Base-by-base conservation (phyloP, 2,113 vertebrate species). In the Oryzias javanicus region DNA sequence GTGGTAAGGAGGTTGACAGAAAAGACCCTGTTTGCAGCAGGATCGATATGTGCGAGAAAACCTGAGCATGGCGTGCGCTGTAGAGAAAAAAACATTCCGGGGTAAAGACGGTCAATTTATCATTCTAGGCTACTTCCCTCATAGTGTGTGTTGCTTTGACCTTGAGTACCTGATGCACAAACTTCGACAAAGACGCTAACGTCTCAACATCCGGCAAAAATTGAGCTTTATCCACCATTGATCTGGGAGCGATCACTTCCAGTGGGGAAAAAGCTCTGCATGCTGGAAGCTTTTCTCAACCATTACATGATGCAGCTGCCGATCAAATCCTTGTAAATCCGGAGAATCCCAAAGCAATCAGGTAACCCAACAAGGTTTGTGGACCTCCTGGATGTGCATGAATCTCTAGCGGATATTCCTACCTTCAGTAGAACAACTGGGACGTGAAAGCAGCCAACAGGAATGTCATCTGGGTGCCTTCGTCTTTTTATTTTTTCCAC, bases 241-340 rank as follows among this genome's bases (percentile, higher is more conserved):
- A 67, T 7, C 19, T 20, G 0, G 14, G 55, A 6, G 29, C 8
- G 5, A 54, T 24, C 48, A 55, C 25, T 5, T 50, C 12, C 20
- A 19, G 25, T 20, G 41, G 42, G 47, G 42, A 18, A 69, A 68
- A 53, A 14, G 50, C 18, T 53, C 47, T 24, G 3, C 49, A 59
- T 47, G 49, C 51, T 72, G 73, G 53, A 42, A 61, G 42, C 17
- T 51, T 40, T 57, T 49, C 55, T 42, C 67, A 65, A 50, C 12
- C 42, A 40, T 55, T 29, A 46, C 45, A 60, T 56, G 53, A 81
- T 6, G 18, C 41, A 47, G 20, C 18, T 5, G 2, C 67, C 64
- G 59, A 73, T 75, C 45, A 64, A 78, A 68, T 70, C 53, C 56
- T 69, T 68, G 47, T 51, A 65, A 84, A 81, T 74, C 73, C 47